Evolutionary conservation across 1,140 invertebrate genomes (phyloP), one percentile per base, ranked within the genome.

Genomic region (Drosophila obscura): DNA sequence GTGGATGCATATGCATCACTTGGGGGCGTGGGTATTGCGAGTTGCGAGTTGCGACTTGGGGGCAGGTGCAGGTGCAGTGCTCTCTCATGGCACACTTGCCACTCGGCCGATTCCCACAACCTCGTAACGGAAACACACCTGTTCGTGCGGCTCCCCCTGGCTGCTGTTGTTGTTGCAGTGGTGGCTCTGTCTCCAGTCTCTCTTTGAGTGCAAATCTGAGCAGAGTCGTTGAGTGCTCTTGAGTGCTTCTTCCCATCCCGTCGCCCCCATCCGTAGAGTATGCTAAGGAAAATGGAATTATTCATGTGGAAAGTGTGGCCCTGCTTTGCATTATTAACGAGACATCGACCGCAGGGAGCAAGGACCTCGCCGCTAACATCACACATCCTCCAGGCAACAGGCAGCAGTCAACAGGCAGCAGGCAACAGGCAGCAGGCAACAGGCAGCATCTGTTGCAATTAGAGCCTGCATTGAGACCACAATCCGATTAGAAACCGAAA

Each of bases 251-350:
- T 39, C 35, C 31, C 24, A 2, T 39, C 39, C 3, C 24, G 46
- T 61, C 31, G 16, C 4, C 24, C 45, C 8, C 24, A 52, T 61
- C 72, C 61, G 15, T 1, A 41, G 61, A 65, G 72, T 74, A 65
- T 74, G 53, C 72, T 49, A 45, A 60, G 67, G 19, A 22, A 52
- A 63, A 73, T 73, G 50, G 31, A 65, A 58, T 65, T 58, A 61
- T 60, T 39, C 66, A 60, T 31, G 66, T 28, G 49, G 51, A 72
- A 72, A 46, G 13, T 57, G 39, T 44, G 35, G n/a, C 41, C 50
- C 57, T 76, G 77, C 43, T 28, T 13, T 9, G 45, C 45, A 80
- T 80, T 67, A 82, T 61, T 68, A 65, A 73, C 74, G 62, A 68
- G 39, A 41, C 73, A 19, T 19, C 60, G 59, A 66, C 44, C 51